Base-by-base conservation (phyloP, 2,113 vertebrate genomes). In the Sorex fumeus region DNA sequence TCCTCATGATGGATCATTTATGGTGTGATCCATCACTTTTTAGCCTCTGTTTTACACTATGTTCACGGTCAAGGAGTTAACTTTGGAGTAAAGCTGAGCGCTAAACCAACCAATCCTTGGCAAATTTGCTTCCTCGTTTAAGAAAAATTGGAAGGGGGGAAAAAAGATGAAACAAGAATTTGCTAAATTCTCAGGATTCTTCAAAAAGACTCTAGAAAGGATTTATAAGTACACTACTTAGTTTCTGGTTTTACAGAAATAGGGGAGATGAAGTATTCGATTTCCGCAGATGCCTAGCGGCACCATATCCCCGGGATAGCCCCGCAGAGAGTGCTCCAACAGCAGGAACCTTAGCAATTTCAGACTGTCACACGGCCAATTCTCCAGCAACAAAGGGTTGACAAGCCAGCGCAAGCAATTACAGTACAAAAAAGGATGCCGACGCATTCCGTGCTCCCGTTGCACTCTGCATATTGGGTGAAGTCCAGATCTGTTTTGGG, bases 301-400 rank as follows among this genome's bases (percentile, higher is more conserved):
- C 28, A 32, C 72, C 47, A 75, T 90, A 92, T 74, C 67, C 50
- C 78, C 87, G 0, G 72, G 27, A 57, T 45, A 90, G 34, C n/a
- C 50, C 36, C 72, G 84, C 27, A 60, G 0, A 79, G 1, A 80
- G 15, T 11, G 57, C 43, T 60, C 30, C 18, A 62, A 25, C 27
- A 76, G 64, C 27, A 62, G 30, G n/a, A 76, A 70, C 27, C 19
- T 45, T 40, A n/a, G 86, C 5, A 75, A 90, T 40, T 50, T 64
- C 83, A 88, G 70, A 82, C 69, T 0, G 18, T 40, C 0, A 15
- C 25, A n/a, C 12, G 84, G 45, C 11, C 30, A 66, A 85, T 10
- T 70, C 27, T 75, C 75, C 69, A 85, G 23, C 28, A 50, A 64
- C 25, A 72, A 81, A 47, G 15, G 16, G 36, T 2, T 60, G 45